phyloP scores from a whole-genome alignment of 2,888 invertebrate genomes.

The Chamaedrilus cognettii region DNA sequence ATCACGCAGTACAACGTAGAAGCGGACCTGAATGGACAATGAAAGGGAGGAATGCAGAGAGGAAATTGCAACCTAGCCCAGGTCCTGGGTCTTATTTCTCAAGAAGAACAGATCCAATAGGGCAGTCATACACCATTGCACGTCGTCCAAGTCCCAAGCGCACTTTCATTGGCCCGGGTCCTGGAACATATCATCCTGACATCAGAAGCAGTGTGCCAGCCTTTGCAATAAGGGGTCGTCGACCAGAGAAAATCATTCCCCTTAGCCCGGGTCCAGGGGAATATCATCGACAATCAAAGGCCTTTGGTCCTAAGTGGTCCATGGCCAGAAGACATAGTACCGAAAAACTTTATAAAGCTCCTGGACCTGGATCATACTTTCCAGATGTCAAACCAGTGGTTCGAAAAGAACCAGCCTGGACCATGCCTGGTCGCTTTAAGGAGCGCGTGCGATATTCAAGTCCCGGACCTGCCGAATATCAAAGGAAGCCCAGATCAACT shows the following conservation, averaged over 20 bases:
- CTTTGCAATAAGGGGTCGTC: neutral
- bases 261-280: neutral
- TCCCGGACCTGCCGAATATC: neutral
- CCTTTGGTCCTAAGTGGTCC: neutral
- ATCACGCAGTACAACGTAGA: too few species aligned
- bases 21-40: too few species aligned
- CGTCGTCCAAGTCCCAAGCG: neutral
- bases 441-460: too few species aligned
- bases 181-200: neutral
- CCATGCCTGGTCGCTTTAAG: too few species aligned
- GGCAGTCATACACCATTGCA: neutral
- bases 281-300: constrained; percentile 1
- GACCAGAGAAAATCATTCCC: neutral
- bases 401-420: too few species aligned
- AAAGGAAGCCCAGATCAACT: too few species aligned
- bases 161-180: neutral
- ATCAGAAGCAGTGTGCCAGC: neutral
- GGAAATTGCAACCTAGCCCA: neutral
- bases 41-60: neutral
- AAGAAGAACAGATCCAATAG: neutral
- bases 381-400: neutral
- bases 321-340: neutral
- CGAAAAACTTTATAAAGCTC: neutral
- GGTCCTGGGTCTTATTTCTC: neutral
- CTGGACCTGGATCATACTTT: neutral